Evolutionary conservation across 1,140 invertebrate species (phyloP), one percentile per base, ranked within the genome.

Genomic region (Apis cerana): DNA sequence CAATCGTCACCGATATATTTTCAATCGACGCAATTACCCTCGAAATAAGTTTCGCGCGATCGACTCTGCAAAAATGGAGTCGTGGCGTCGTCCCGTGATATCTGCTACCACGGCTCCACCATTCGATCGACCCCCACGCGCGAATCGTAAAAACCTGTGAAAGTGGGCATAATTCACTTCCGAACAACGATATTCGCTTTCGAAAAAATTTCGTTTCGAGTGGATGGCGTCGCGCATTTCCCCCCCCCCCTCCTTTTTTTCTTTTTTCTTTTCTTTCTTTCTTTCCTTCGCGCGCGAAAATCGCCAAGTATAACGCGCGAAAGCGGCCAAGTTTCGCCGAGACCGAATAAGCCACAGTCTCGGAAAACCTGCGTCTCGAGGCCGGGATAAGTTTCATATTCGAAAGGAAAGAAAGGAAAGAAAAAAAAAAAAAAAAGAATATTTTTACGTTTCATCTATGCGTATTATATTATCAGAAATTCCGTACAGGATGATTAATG

Each of bases 81-180:
- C 27, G 27, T 27, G 27, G 27, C 27, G 27, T 1, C 27, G 33
- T 33, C 33, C 27, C 27, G 1, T 27, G 33, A 33, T 43, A 7
- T 43, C 33, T 43, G 0, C 33, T 43, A 43, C n/a, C 1, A 59
- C 9, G 23, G 33, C 68, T 33, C 52, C 58, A 4, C 1, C 19
- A 17, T 52, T 13, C 15, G 59, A 85, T 81, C 69, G 58, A 75
- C 70, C n/a, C 61, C 43, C 33, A 65, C 56, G 56, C 74, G 23
- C 56, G 21, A 52, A 19, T 48, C 59, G 64, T 87, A 82, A 82
- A 82, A 85, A 74, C 9, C 54, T 56, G 65, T 75, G 75, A 83
- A 85, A 85, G 33, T 43, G 33, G 33, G 33, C 33, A 43, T 43
- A 43, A 43, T 43, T 43, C 33, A 43, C 33, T 43, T 43, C 33